phyloP scores from a whole-genome alignment of 1,140 invertebrate species.

The Ceratosolen fusciceps region DNA sequence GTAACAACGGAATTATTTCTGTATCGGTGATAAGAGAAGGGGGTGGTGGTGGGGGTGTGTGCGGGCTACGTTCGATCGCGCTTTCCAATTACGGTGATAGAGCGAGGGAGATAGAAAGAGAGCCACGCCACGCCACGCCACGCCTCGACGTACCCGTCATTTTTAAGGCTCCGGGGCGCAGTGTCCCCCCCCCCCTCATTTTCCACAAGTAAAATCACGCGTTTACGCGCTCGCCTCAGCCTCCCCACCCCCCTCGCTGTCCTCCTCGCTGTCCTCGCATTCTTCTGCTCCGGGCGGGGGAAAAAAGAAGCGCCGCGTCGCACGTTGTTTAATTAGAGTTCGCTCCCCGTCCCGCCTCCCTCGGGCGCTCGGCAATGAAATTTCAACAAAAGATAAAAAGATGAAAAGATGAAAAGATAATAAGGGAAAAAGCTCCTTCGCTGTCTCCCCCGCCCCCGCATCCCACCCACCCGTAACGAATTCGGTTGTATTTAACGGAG shows the following conservation, averaged over 20 bases:
- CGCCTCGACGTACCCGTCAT: constrained; percentile 13
- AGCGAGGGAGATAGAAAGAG: background rate
- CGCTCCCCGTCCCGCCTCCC: too few relatives aligned
- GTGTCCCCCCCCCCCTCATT: background rate
- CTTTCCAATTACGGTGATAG: background rate
- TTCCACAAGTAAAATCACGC: constrained; percentile 24
- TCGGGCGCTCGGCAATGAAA: background rate
- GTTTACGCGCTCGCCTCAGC: background rate
- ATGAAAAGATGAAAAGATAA: too few relatives aligned
- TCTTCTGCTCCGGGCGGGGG: background rate
- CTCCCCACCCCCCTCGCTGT: background rate
- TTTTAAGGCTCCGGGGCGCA: background rate
- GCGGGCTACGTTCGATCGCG: background rate
- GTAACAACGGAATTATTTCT: constrained; percentile 18
- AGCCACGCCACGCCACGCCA: too few relatives aligned
- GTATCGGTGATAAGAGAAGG: too few relatives aligned
- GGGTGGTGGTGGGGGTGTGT: too few relatives aligned
- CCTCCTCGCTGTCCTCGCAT: background rate
- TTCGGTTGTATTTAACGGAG: background rate
- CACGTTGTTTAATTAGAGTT: constrained; percentile 1
- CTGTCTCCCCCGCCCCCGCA: too few relatives aligned
- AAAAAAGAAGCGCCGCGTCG: background rate
- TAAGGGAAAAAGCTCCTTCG: too few relatives aligned
- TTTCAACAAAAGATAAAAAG: too few relatives aligned
- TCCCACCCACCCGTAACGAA: background rate